Evolutionary conservation across 1,140 invertebrate genomes (phyloP), one percentile per base, ranked within the genome.

Genomic region (Drosophila fuyamai): DNA sequence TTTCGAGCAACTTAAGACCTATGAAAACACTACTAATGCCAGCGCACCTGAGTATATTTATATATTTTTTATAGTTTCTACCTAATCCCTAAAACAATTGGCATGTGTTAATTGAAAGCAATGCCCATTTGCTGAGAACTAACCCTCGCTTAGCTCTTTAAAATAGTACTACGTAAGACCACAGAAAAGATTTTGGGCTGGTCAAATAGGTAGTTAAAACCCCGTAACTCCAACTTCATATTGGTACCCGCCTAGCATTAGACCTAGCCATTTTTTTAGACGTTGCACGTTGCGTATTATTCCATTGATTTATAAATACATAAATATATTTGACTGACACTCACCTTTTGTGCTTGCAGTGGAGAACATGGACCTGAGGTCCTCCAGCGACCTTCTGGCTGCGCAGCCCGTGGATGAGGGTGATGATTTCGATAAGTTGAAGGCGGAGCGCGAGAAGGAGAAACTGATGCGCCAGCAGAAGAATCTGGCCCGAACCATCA

Each of bases 341-440:
- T 14, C 9, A 0, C 14, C 0, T 7, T 65, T 36, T 74, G 5
- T 41, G 12, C 32, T 86, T 86, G 3, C 60, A 92, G 91, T 92
- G 41, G 91, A 92, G 46, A 92, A 92, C 36, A 47, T 91, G 65
- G 91, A 92, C 36, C 50, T 84, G 36, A 79, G 77, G 62, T 66
- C 84, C 2, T 91, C 88, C 0, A 77, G 7, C 38, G 90, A 92
- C 74, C 23, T 79, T 5, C 46, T 88, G 40, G 73, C 70, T 23
- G 50, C 61, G 7, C 77, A 71, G 16, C 60, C 62, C 5, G 77
- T 65, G 1, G 74, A 89, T 46, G 77, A 77, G 5, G 77, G 73
- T 14, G 94, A 94, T 72, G 94, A 95, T 61, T 94, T 94, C 41
- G 93, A 93, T 2, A 94, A 93, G 73, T 67, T 95, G 5, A 94